Evolutionary conservation across 2,113 vertebrate species (phyloP), one percentile per base, ranked within the genome.

Genomic region (Conger conger): DNA sequence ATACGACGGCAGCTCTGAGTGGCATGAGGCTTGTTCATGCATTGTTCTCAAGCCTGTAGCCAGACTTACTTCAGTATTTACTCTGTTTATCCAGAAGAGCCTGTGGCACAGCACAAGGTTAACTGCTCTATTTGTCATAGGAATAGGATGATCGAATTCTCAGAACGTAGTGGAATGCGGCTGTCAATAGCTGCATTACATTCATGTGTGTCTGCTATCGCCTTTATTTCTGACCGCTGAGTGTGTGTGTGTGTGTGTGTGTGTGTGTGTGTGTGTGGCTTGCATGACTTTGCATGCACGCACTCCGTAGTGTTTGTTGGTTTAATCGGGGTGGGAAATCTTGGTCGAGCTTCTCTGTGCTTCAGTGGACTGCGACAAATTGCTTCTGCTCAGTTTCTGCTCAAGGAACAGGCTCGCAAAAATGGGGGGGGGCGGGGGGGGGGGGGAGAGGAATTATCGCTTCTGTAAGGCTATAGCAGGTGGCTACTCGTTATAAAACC

Each of bases 281-380:
- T 33, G 30, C 50, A 23, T 82, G 50, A 16, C 54, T 57, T 16
- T 82, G 38, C 38, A 45, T 83, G 82, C 36, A 27, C 73, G 37
- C 36, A 40, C 6, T 83, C 20, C 15, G 23, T 42, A 16, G 36
- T 50, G 16, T 76, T 76, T 77, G 35, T 83, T 77, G 80, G 36
- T 50, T 77, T 82, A 85, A 76, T 84, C 78, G 36, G 57, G 37
- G 38, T 82, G 45, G 27, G 68, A 86, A 86, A 86, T 86, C 63
- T 50, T 13, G 33, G 30, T 76, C 50, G 76, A 76, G n/a, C 30
- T 53, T 1, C 54, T 76, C 68, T n/a, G 18, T 54, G 63, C 37
- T 85, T 33, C 36, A 38, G 40, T 82, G 45, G 68, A 82, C 80
- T 33, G 50, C 42, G 80, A 77, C 80, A 84, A 78, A 76, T 57